A percentile compares a stretch with the other conserved stretches of the same genome.
phyloP scores from a whole-genome alignment of 2,113 vertebrate species.

The Buteo buteo region DNA sequence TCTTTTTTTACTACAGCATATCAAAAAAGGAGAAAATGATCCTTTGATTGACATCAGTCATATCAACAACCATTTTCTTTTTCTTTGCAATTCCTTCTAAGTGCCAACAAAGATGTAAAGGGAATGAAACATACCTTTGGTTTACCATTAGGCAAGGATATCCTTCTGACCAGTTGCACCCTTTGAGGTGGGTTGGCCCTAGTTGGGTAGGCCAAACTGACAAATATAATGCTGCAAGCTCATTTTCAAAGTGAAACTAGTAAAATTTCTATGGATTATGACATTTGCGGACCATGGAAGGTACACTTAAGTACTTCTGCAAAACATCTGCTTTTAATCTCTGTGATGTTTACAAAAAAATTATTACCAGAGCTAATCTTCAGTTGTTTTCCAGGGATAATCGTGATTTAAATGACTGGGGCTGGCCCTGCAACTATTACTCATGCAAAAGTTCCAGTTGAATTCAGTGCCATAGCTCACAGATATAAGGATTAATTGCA shows the following conservation, averaged over 20 bases:
- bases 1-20: neutral
- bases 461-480: neutral
- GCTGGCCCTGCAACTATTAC: neutral
- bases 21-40: neutral
- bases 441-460: neutral
- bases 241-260: neutral
- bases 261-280: neutral
- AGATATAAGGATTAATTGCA: constrained; percentile 8
- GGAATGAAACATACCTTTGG: neutral
- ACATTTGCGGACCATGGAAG: neutral
- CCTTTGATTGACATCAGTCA: neutral
- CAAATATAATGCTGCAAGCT: neutral
- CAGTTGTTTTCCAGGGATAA: neutral
- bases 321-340: constrained; percentile 42
- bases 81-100: neutral
- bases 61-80: neutral
- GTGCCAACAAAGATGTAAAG: neutral
- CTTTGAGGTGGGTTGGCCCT: neutral
- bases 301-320: neutral
- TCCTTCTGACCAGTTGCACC: neutral
- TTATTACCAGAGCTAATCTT: constrained; percentile 1
- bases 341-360: neutral
- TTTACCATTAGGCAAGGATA: neutral
- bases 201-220: neutral
- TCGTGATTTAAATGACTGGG: neutral